phyloP scores from a whole-genome alignment of 2,113 vertebrate species.

The Lipophrys pholis region DNA sequence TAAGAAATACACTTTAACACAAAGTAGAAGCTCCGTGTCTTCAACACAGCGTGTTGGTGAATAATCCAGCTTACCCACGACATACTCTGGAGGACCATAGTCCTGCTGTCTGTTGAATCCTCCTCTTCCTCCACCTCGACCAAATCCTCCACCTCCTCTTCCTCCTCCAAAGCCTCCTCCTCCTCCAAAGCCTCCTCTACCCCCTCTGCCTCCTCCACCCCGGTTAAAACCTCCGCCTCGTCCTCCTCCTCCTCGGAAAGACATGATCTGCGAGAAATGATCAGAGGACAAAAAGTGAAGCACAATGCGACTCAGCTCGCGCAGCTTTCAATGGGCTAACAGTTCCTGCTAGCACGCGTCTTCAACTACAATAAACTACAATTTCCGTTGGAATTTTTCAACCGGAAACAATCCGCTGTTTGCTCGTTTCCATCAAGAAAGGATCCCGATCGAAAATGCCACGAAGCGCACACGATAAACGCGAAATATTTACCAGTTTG shows the following conservation, averaged over 20 bases:
- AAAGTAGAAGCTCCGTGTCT: too few relatives aligned
- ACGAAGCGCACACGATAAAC: rapidly evolving
- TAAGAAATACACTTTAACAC: too few relatives aligned
- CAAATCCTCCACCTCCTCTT: constrained; percentile 81
- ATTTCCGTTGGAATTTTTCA: rapidly evolving
- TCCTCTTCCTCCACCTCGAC: constrained; percentile 83
- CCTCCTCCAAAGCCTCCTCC: constrained; percentile 57
- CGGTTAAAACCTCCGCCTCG: constrained; percentile 52
- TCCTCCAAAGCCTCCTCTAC: constrained; percentile 76
- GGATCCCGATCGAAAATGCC: rapidly evolving
- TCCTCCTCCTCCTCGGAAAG: constrained; percentile 86
- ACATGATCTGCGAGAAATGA: constrained; percentile 80
- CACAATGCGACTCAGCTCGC: neutral
- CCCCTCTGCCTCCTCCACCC: constrained; percentile 57
- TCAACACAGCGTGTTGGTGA: neutral
- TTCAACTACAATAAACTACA: neutral
- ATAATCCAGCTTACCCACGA: constrained; percentile 86
- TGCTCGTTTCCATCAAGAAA: rapidly evolving
- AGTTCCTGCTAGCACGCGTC: constrained; percentile 43
- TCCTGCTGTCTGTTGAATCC: constrained; percentile 92
- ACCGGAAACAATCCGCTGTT: neutral
- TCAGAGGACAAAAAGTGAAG: neutral
- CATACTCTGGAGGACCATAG: constrained; percentile 93
- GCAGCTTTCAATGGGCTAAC: neutral
- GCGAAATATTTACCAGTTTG: constrained; percentile 4